phyloP scores from a whole-genome alignment of 2,888 invertebrate species.

The Drosophila fungiperda region DNA sequence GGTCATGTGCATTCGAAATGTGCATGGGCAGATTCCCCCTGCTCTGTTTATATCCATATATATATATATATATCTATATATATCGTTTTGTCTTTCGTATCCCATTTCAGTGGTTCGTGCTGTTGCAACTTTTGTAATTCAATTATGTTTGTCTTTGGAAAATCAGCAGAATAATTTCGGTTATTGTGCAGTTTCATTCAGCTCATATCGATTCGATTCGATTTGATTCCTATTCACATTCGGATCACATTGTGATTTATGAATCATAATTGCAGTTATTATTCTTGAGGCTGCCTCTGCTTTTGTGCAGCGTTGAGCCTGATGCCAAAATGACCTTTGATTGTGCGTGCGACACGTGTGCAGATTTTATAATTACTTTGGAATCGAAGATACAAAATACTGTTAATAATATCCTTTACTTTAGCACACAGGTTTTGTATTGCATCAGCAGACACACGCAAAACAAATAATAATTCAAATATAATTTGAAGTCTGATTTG shows the following conservation, averaged over 20 bases:
- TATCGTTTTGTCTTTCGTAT: constrained; percentile 16
- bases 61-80: background rate
- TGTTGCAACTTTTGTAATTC: constrained; percentile 62
- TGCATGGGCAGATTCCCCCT: background rate
- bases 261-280: constrained; percentile 62
- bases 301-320: constrained; percentile 12
- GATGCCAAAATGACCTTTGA: constrained; percentile 61
- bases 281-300: constrained; percentile 32
- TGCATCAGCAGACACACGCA: background rate
- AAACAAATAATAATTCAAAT: background rate
- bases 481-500: background rate
- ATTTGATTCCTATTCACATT: constrained; percentile 42
- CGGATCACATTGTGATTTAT: constrained; percentile 49
- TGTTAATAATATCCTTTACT: constrained; percentile 3
- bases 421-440: background rate
- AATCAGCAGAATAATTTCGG: constrained; percentile 76
- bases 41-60: constrained; percentile 1
- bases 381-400: constrained; percentile 2
- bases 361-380: constrained; percentile 62
- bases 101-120: constrained; percentile 5
- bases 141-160: constrained; percentile 78
- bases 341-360: constrained; percentile 71
- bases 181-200: constrained; percentile 53
- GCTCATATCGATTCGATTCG: constrained; percentile 14
- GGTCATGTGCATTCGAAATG: constrained; percentile 30